A percentile compares a stretch with the other conserved stretches of the same genome.
These are phyloP conservation scores for Byasa hedistus DNA, from an alignment of 2,888 invertebrate genomes.

Conservation along the genomic window DNA sequence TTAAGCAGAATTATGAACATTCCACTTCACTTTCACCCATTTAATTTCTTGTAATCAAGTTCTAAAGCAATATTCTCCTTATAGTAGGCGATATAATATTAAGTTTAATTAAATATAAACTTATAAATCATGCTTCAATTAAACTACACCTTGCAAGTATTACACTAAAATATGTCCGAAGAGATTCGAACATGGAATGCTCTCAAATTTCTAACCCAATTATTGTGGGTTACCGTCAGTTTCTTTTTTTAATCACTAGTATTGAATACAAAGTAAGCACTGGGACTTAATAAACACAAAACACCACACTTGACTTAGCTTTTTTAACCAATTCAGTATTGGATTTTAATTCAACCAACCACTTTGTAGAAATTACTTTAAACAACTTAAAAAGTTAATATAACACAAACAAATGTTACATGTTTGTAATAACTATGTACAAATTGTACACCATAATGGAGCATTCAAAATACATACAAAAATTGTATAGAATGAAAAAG, in stretches of 20 bases:
- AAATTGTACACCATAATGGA: conserved; percentile 19
- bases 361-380: conserved; percentile 9
- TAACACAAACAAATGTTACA: conserved; percentile 2
- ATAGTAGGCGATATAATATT: conserved; percentile 52
- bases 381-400: conserved; percentile 11
- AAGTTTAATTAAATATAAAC: conserved; percentile 53
- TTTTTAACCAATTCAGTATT: conserved; percentile 19
- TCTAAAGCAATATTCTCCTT: conserved; percentile 25
- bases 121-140: conserved; percentile 50
- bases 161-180: conserved; percentile 44
- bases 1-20: conserved; percentile 11
- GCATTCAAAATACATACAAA: conserved; percentile 30
- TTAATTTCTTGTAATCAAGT: conserved; percentile 15
- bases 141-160: conserved; percentile 48
- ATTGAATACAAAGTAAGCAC: conserved; percentile 54
- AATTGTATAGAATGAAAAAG: conserved; percentile 27
- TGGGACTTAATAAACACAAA: conserved; percentile 48
- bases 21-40: conserved; percentile 5
- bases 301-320: conserved; percentile 32
- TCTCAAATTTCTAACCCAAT: conserved; percentile 54
- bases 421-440: conserved; percentile 17
- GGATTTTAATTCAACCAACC: conserved; percentile 10
- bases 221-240: conserved; percentile 39
- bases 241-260: conserved; percentile 48
- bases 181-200: conserved; percentile 66